Base-by-base conservation (phyloP, 2,113 vertebrate species). In the Nesoenas mayeri region DNA sequence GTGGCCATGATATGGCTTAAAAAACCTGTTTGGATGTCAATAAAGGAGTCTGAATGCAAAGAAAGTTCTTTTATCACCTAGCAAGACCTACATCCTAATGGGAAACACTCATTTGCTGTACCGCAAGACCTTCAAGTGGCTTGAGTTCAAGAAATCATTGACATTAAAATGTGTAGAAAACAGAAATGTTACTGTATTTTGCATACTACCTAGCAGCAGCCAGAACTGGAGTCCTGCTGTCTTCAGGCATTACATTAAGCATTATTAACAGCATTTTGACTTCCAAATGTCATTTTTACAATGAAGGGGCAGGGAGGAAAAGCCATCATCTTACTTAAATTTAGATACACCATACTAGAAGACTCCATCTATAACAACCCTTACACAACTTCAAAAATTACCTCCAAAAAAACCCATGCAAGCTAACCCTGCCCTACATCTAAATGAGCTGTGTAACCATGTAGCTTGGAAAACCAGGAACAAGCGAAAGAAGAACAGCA, bases 391-490 rank as follows among this genome's bases (percentile, higher is more conserved):
- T 26, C 31, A 78, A 48, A 80, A 61, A 78, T 32, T 18, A 73
- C 18, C 31, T 60, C 60, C 74, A 32, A 60, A 88, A 54, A 47
- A 19, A 47, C 17, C 44, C 13, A 66, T 3, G 5, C 21, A 48
- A 64, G 32, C 32, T 18, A 85, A 60, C 6, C 26, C 40, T 71
- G 86, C 66, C 24, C 71, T 70, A 79, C 24, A 87, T 64, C 38
- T 85, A 61, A 85, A 89, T 34, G 95, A 64, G 66, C 2, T 64
- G 54, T 60, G 12, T 85, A 89, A 93, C 21, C 1, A 60, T 4
- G 22, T 5, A 84, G 60, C 32, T 48, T 72, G 34, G n/a, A 88
- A 88, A 96, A 80, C 36, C 91, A 87, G 31, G 85, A 85, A 85
- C 16, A 71, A 79, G 10, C 22, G n/a, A 73, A 73, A 71, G 10